Evolutionary conservation across 2,888 invertebrate species (phyloP).

Genomic region (Stenotaenia linearis): DNA sequence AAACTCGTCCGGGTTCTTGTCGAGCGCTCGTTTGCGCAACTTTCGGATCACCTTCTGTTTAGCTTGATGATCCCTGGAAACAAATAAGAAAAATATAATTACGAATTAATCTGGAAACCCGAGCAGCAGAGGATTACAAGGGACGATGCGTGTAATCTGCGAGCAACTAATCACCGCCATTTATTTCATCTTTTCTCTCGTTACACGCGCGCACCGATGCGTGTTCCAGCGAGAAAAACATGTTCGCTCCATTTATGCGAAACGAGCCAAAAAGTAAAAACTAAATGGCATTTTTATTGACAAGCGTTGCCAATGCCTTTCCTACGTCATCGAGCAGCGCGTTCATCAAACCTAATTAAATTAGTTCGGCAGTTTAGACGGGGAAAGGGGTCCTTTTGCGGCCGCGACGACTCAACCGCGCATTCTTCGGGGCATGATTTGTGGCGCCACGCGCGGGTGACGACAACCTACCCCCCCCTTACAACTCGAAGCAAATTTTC

Average conservation of each 20-base stretch:
- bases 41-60: constrained; percentile 76
- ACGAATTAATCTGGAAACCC: background rate
- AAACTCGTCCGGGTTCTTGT: constrained; percentile 97
- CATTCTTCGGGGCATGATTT: constrained; percentile 8
- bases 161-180: background rate
- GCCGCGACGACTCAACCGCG: constrained; percentile 2
- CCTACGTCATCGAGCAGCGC: background rate
- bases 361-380: constrained; percentile 13
- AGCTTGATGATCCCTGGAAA: constrained; percentile 62
- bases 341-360: constrained; percentile 24
- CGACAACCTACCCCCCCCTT: background rate
- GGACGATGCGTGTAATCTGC: background rate
- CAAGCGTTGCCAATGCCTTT: background rate
- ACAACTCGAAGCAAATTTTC: background rate
- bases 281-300: background rate
- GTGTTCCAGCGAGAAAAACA: background rate
- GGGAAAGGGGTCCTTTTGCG: background rate
- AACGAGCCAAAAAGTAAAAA: background rate
- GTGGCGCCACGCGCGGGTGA: constrained; percentile 16
- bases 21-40: constrained; percentile 73
- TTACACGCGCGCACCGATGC: background rate
- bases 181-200: constrained; percentile 20
- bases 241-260: background rate
- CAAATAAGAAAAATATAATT: constrained; percentile 28
- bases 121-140: background rate